A percentile compares a stretch with the other conserved stretches of the same genome.
Evolutionary conservation across 1,140 invertebrate species (phyloP).

Genomic region (Hypsibius dujardini): DNA sequence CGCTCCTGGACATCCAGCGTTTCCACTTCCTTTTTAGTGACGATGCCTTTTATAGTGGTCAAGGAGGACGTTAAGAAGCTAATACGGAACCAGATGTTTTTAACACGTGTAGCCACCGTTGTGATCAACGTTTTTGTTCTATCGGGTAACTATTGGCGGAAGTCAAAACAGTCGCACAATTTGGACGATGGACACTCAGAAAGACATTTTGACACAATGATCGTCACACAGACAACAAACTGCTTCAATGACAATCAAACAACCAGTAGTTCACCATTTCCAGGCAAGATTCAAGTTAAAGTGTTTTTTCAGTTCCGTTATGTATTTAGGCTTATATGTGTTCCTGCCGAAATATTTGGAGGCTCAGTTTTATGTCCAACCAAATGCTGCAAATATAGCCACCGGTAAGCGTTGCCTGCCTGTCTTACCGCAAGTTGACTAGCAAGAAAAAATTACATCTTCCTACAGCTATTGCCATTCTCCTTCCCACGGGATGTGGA

Average conservation of each 20-base stretch:
- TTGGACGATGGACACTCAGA: background rate
- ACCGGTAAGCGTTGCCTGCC: slow-evolving; percentile 43
- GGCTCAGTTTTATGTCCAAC: slow-evolving; percentile 77
- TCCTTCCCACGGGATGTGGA: slow-evolving; percentile 8
- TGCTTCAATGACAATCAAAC: no score
- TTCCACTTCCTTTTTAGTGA: background rate
- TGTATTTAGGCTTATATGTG: slow-evolving; percentile 55
- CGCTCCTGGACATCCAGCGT: background rate
- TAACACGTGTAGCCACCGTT: slow-evolving; percentile 2
- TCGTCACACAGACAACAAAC: no score
- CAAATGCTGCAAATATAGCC: slow-evolving; percentile 78
- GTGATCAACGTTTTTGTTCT: slow-evolving; percentile 15
- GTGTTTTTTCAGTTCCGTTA: no score
- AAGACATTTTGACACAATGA: background rate
- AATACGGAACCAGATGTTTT: background rate
- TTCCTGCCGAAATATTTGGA: slow-evolving; percentile 86
- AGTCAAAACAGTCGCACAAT: no score
- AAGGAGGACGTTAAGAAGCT: slow-evolving; percentile 11
- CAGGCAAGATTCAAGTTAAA: no score
- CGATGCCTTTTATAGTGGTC: slow-evolving; percentile 12
- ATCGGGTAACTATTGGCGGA: background rate
- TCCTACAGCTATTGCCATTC: slow-evolving; percentile 1
- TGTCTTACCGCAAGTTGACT: slow-evolving; percentile 16
- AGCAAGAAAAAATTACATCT: background rate
- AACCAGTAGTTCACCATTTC: no score